A percentile compares a stretch with the other conserved stretches of the same genome.
These are phyloP conservation scores for Drosophila acutilabella DNA, from an alignment of 2,888 invertebrate genomes.

Conservation along the genomic window DNA sequence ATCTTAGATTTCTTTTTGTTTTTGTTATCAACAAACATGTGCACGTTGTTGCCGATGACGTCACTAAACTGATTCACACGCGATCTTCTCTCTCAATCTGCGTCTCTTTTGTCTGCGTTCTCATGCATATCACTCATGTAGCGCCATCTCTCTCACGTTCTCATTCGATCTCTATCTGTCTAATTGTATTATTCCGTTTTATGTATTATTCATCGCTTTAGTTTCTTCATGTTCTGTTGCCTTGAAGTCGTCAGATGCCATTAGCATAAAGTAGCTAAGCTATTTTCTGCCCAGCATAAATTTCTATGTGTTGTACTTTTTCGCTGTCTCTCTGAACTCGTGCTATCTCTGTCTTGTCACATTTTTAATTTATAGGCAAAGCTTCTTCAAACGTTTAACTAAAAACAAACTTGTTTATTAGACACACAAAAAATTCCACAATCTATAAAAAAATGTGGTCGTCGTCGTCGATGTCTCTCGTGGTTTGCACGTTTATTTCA, in stretches of 20 bases:
- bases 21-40: constrained; percentile 34
- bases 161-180: neutral
- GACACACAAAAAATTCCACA: constrained; percentile 58
- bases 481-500: constrained; percentile 66
- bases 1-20: too few species aligned
- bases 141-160: neutral
- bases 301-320: constrained; percentile 9
- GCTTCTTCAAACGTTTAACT: constrained; percentile 53
- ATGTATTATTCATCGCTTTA: constrained; percentile 53
- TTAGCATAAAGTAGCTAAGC: constrained; percentile 73
- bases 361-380: constrained; percentile 49
- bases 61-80: constrained; percentile 50
- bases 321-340: constrained; percentile 12
- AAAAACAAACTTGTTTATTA: constrained; percentile 63
- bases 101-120: neutral
- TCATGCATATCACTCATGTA: constrained; percentile 2
- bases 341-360: constrained; percentile 1
- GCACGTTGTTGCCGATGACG: constrained; percentile 51
- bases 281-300: constrained; percentile 56
- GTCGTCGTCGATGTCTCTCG: constrained; percentile 53
- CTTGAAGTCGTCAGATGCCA: constrained; percentile 66
- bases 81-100: constrained; percentile 3
- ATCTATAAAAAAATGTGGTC: constrained; percentile 22
- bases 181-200: constrained; percentile 1
- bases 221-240: constrained; percentile 33